Percentiles rank a stretch among this genome's conserved stretches.
phyloP scores from a whole-genome alignment of 2,888 invertebrate species.

The Phytoseiulus persimilis region DNA sequence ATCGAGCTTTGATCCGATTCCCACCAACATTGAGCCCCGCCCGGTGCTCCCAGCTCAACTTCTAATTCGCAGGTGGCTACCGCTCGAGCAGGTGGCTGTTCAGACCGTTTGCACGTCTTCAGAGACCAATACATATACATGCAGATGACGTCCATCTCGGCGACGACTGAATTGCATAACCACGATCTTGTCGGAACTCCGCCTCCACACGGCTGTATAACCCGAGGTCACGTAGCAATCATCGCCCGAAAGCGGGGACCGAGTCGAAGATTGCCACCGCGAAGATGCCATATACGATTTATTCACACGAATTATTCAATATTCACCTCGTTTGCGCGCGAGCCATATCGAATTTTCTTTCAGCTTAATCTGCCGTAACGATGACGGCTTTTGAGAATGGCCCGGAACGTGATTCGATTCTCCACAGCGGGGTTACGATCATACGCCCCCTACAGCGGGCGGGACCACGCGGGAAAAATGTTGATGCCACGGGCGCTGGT shows the following conservation, averaged over 20 bases:
- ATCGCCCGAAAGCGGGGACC: no score
- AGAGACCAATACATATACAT: no score
- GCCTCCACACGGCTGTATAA: no score
- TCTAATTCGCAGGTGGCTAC: no score
- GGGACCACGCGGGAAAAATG: background rate
- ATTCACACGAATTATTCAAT: background rate
- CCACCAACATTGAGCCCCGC: background rate
- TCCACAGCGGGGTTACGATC: background rate
- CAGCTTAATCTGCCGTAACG: background rate
- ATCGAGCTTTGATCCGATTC: background rate
- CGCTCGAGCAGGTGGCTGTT: no score
- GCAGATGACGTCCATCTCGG: no score
- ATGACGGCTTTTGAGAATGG: background rate
- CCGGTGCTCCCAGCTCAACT: no score
- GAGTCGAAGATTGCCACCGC: background rate
- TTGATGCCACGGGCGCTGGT: constrained; percentile 5
- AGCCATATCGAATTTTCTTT: background rate
- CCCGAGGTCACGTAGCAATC: no score
- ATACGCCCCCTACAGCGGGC: background rate
- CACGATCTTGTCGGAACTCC: no score
- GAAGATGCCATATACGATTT: background rate
- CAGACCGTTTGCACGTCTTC: no score
- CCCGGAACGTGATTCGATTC: background rate
- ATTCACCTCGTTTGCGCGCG: background rate
- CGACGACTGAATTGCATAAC: no score